Evolutionary conservation across 2,888 invertebrate species (phyloP).

Genomic region (Strigamia transsilvanica): DNA sequence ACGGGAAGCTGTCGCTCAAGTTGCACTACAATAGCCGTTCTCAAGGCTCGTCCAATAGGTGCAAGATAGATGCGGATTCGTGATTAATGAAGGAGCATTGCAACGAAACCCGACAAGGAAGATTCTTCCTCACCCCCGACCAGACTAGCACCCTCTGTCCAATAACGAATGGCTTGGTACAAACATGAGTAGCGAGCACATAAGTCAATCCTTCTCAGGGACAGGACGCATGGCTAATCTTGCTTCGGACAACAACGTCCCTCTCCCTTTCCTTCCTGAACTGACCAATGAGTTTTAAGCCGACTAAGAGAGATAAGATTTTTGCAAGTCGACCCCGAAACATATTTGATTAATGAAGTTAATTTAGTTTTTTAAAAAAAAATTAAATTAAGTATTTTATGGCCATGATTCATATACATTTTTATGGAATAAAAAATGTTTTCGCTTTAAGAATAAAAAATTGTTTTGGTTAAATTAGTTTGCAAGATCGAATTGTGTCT

Average conservation of each 20-base stretch:
- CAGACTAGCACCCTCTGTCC: conserved; percentile 38
- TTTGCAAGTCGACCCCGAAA: neutral
- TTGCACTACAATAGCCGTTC: conserved; percentile 50
- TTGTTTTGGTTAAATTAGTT: neutral
- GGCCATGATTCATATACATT: no score
- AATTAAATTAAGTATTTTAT: neutral
- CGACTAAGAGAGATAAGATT: conserved; percentile 11
- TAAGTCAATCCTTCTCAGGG: conserved; percentile 49
- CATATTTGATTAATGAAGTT: neutral
- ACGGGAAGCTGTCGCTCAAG: conserved; percentile 51
- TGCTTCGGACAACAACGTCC: conserved; percentile 34
- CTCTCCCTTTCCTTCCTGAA: conserved; percentile 1
- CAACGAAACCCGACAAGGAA: conserved; percentile 52
- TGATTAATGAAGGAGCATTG: conserved; percentile 40
- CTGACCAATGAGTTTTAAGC: conserved; percentile 42
- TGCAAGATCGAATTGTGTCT: conserved; percentile 33
- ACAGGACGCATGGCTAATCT: conserved; percentile 48
- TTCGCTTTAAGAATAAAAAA: neutral
- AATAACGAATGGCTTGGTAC: conserved; percentile 42
- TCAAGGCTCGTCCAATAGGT: conserved; percentile 51
- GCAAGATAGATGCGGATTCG: conserved; percentile 46
- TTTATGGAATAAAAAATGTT: neutral
- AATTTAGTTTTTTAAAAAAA: neutral
- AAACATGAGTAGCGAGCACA: conserved; percentile 45
- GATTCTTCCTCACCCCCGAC: conserved; percentile 41